Base-by-base conservation (phyloP, 2,888 invertebrate species). In the Drosophila subquinaria region DNA sequence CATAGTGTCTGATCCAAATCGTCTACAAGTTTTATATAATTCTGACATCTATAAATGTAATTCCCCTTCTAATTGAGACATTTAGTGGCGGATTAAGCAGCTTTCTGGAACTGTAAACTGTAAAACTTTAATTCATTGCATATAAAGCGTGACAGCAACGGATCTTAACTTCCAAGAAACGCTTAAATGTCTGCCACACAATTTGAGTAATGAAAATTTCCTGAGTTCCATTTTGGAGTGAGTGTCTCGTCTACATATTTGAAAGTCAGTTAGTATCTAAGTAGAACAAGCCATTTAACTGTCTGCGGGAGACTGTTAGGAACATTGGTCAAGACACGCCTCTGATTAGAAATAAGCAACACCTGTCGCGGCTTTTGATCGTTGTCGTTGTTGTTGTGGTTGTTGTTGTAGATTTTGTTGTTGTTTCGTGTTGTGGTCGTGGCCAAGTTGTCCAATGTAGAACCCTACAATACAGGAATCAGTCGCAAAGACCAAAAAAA, bases 271-370 rank as follows among this genome's bases (percentile, higher is more conserved):
- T 72, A 48, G 61, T 73, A 73, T 69, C 81, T 82, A 88, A 88
- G 88, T 85, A 76, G 84, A 88, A 84, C 84, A 79, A 33, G 48
- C 82, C 82, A 85, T 80, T 85, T 85, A 82, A 61, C 78, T 87
- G 84, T 85, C 84, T 69, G 78, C 81, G 84, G 85, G 76, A 79
- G 79, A 81, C 73, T 61, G 70, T 55, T 69, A 69, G 76, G 48
- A 73, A 76, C 68, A 63, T 67, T 69, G 72, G 53, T 43, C 40
- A 52, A 65, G 82, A 73, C 84, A 87, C 84, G 84, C 84, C 84
- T 87, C 76, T 76, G 84, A 85, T 85, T 87, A 87, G 84, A 84
- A 83, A 75, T 69, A 77, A 74, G 77, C 71, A 81, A 84, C 84
- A 85, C 87, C 84, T 85, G 84, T 82, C 87, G 84, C 82, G 47